A percentile compares a stretch with the other conserved stretches of the same genome.
Evolutionary conservation across 2,888 invertebrate species (phyloP).

Genomic region (Exephanes ischioxanthus): DNA sequence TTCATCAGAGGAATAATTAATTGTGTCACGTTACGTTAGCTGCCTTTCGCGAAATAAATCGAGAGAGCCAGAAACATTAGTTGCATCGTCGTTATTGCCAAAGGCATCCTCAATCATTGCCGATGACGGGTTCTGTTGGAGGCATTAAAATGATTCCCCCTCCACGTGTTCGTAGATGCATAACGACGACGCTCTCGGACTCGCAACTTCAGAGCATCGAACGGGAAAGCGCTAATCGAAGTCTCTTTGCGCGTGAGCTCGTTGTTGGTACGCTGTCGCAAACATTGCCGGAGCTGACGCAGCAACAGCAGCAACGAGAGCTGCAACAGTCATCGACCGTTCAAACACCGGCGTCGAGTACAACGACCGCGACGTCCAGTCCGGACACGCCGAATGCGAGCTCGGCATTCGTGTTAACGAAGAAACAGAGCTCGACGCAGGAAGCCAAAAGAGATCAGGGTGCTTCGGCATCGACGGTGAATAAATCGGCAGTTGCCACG

Average conservation of each 20-base stretch:
- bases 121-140: slow-evolving; percentile 3
- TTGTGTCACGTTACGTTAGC: background rate
- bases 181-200: slow-evolving; percentile 81
- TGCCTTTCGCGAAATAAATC: background rate
- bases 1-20: background rate
- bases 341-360: slow-evolving; percentile 77
- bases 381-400: slow-evolving; percentile 79
- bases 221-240: slow-evolving; percentile 83
- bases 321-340: slow-evolving; percentile 71
- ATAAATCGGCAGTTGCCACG: slow-evolving; percentile 65
- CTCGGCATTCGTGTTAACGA: slow-evolving; percentile 70
- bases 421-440: slow-evolving; percentile 77
- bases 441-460: slow-evolving; percentile 79
- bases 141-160: slow-evolving; percentile 58
- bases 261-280: slow-evolving; percentile 82
- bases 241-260: slow-evolving; percentile 82
- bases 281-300: slow-evolving; percentile 80
- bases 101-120: too few relatives aligned
- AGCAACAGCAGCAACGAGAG: slow-evolving; percentile 76
- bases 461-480: slow-evolving; percentile 54
- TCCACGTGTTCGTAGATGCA: slow-evolving; percentile 78
- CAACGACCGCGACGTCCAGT: slow-evolving; percentile 77
- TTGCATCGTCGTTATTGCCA: too few relatives aligned
- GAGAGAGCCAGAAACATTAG: background rate
- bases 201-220: slow-evolving; percentile 82